Conservation (phyloP, 2,113 vertebrate species). For the Helogale parvula region DNA sequence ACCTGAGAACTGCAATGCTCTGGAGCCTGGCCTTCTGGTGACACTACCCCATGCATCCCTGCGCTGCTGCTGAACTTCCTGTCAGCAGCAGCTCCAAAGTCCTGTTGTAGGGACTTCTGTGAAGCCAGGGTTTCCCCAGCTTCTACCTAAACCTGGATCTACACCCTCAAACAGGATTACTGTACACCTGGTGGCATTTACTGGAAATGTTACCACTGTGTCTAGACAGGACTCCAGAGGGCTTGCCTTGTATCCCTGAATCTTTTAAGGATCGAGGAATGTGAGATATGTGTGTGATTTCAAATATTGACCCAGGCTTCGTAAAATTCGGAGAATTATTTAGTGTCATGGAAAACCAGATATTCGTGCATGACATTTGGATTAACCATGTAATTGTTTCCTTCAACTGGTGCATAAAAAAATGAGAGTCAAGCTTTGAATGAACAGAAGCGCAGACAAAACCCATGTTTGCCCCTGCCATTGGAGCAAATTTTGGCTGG, state of each 20-base stretch:
- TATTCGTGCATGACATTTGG: neutral
- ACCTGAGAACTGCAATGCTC: neutral
- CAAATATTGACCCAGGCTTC: neutral
- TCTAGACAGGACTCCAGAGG: neutral
- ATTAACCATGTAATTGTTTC: neutral
- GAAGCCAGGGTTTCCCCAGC: neutral
- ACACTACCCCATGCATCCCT: neutral
- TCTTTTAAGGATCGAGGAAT: neutral
- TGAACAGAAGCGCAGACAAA: conserved; percentile 22
- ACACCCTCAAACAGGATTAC: neutral
- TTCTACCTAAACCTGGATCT: neutral
- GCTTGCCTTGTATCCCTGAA: neutral
- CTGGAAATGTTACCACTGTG: neutral
- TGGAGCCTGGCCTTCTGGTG: neutral
- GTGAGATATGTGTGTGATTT: neutral
- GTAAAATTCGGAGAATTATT: neutral
- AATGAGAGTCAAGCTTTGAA: neutral
- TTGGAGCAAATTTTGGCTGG: neutral
- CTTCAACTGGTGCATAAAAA: conserved; percentile 11
- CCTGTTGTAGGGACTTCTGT: neutral
- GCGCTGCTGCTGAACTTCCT: neutral
- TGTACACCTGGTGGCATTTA: neutral
- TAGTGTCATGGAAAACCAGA: neutral
- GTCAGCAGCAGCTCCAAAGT: neutral
- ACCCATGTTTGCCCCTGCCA: neutral